Base-by-base conservation (phyloP, 2,113 vertebrate species). In the Actenoides lindsayi region DNA sequence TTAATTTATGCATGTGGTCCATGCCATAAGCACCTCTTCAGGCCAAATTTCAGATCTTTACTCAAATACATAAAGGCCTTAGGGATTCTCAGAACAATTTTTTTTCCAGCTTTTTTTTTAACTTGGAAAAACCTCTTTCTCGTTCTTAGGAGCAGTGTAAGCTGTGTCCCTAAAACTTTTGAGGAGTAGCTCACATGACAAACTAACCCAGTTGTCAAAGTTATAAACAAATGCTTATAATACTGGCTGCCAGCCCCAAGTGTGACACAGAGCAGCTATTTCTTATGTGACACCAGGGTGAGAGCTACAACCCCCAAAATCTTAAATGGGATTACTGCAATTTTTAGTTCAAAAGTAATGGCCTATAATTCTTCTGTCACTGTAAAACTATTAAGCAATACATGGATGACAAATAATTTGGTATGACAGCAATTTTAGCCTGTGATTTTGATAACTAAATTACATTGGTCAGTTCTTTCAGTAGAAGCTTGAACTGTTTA, bases 381-480 rank as follows among this genome's bases (percentile, higher is more conserved):
- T 30, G 5, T 59, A 54, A 93, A 83, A 39, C 25, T 57, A n/a
- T 37, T 59, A 42, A 28, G 37, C 67, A 68, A 41, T n/a, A 30
- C 21, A 15, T 27, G 44, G 75, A 54, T 64, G 50, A 69, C 33
- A 54, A 80, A 44, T 90, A 78, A 81, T 69, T 41, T 23, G 39
- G 39, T 69, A 64, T 85, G 83, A 85, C 64, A 81, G 83, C 37
- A 33, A 20, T 62, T 83, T 70, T 57, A 80, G 51, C 63, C 16
- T n/a, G 18, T 67, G 51, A 41, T 90, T 67, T 67, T 57, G 37
- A 46, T 67, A 71, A 60, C 51, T 65, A 65, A 42, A 84, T 84
- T 73, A 31, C 7, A 16, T 84, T 27, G 83, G 86, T 62, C 74
- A 46, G 77, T 74, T 92, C 79, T 90, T 84, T 35, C 64, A 54